Evolutionary conservation across 2,888 invertebrate genomes (phyloP).

Genomic region (Tipula unca): DNA sequence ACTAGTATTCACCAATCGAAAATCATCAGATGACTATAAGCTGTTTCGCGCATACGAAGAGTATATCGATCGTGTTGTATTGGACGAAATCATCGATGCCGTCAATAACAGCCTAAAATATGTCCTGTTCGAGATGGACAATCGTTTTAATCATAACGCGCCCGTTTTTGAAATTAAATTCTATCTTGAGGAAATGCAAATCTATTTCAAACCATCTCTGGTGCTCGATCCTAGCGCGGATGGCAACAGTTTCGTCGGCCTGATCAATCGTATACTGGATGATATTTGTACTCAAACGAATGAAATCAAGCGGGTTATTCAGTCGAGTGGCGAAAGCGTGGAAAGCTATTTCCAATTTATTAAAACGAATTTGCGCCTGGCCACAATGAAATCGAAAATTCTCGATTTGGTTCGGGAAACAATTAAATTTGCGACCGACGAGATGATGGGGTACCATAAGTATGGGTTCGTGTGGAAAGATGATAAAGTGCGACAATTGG

Average conservation of each 20-base stretch:
- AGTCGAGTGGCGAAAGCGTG: not conserved
- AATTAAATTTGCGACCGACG: not conserved
- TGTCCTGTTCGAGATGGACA: constrained; percentile 36
- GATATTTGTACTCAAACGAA: not conserved
- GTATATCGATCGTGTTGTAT: not conserved
- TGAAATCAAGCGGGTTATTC: not conserved
- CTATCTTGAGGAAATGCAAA: constrained; percentile 66
- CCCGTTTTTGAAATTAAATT: constrained; percentile 72
- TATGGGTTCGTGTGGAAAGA: constrained; percentile 76
- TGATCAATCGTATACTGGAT: not conserved
- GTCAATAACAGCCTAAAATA: constrained; percentile 30
- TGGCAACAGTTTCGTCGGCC: not conserved
- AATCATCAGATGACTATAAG: not conserved
- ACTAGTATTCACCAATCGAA: not conserved
- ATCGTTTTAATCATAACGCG: constrained; percentile 33
- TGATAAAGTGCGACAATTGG: constrained; percentile 64
- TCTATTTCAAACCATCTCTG: constrained; percentile 51
- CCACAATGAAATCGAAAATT: not conserved
- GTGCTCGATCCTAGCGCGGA: not conserved
- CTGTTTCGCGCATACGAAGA: not conserved
- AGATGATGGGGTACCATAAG: constrained; percentile 48
- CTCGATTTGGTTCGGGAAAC: not conserved
- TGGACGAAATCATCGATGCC: not conserved
- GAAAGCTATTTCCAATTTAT: not conserved
- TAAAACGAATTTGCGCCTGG: not conserved